Percentiles rank a stretch among this genome's conserved stretches.
phyloP scores from a whole-genome alignment of 2,888 invertebrate genomes.

The Leptinotarsa tumamoca region DNA sequence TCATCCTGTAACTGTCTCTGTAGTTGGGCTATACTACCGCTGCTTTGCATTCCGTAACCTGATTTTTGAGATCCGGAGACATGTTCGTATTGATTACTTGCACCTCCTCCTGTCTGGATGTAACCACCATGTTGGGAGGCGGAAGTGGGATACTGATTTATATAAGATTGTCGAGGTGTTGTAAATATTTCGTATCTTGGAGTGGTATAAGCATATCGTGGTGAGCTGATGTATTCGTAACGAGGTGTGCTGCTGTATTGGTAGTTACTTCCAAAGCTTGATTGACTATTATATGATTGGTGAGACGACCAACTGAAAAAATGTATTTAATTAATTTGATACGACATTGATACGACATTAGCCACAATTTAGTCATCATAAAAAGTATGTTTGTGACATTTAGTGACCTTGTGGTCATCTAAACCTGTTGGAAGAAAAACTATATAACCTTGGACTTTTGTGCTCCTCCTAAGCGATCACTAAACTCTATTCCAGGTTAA shows the following conservation, averaged over 20 bases:
- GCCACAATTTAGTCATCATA: too few species aligned
- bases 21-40: conserved; percentile 44
- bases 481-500: too few species aligned
- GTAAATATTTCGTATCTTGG: conserved; percentile 29
- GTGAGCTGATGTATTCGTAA: conserved; percentile 24
- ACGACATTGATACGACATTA: too few species aligned
- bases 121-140: conserved; percentile 10
- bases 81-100: conserved; percentile 25
- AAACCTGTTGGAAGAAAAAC: too few species aligned
- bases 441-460: too few species aligned
- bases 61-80: conserved; percentile 26
- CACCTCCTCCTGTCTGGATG: conserved; percentile 18
- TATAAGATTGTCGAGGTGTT: conserved; percentile 27
- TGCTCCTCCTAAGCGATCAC: too few species aligned
- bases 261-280: conserved; percentile 38
- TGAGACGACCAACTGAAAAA: conserved; percentile 39
- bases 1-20: conserved; percentile 56
- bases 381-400: too few species aligned
- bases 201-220: conserved; percentile 18
- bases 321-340: neutral
- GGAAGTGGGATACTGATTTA: conserved; percentile 11
- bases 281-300: conserved; percentile 36
- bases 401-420: too few species aligned
- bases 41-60: conserved; percentile 29
- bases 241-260: conserved; percentile 31